Conservation (phyloP, 2,113 vertebrate genomes). For the Alethe diademata region DNA sequence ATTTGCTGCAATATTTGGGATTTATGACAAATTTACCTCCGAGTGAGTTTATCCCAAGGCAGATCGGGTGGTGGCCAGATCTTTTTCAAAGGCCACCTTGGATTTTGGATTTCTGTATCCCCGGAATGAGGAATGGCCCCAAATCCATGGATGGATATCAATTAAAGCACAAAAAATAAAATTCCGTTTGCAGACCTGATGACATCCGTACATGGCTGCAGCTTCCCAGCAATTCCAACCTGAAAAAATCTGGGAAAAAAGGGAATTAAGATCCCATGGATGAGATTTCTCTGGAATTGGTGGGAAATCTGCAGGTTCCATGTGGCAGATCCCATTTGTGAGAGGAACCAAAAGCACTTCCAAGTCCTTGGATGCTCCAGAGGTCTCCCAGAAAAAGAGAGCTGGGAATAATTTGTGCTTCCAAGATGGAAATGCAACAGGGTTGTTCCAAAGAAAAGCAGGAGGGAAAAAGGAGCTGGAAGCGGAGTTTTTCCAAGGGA, state of each 20-base stretch:
- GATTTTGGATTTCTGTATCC: background rate
- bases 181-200: background rate
- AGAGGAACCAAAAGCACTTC: background rate
- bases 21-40: background rate
- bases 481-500: background rate
- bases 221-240: background rate
- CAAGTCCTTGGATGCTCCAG: background rate
- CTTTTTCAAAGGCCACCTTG: background rate
- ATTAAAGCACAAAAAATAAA: background rate
- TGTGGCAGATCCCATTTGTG: background rate
- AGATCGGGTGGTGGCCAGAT: accelerated
- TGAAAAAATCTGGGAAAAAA: background rate
- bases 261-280: background rate
- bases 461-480: background rate
- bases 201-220: background rate
- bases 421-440: background rate
- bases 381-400: background rate
- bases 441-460: background rate
- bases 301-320: background rate
- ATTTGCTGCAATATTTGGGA: background rate
- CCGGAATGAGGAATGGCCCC: accelerated
- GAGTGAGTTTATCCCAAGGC: background rate
- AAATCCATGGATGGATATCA: background rate
- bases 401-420: background rate
- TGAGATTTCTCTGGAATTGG: background rate